Evolutionary conservation across 2,888 invertebrate species (phyloP), one percentile per base, ranked within the genome.

Genomic region (Erebia aethiops): DNA sequence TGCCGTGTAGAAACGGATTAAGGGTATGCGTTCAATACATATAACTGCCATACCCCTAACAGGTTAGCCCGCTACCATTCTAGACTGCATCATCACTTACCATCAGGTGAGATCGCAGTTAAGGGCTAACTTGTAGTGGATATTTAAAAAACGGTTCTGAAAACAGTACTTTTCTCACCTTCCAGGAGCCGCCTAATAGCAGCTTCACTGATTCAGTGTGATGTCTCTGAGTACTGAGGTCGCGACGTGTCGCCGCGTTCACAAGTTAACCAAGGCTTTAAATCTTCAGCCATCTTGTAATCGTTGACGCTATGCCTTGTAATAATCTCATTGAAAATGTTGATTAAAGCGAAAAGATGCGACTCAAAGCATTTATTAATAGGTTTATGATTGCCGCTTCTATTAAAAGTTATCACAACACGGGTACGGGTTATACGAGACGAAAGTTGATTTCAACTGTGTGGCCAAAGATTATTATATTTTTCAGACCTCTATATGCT

Each of bases 261-360:
- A 2, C 52, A 3, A 16, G 10, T 10, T 9, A 10, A 18, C 54
- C 10, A 54, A 3, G 13, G 21, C 13, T 26, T 26, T 26, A 57
- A 57, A 57, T 52, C 67, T 61, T 71, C 78, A 75, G 82, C 85
- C 82, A 82, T 82, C 71, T 81, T 81, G 80, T 75, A 77, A 78
- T 77, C 72, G 58, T 71, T 67, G 76, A 77, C 79, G 80, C 71
- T 73, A 60, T 79, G 81, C 78, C 81, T 75, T 85, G 84, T 84
- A 87, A 87, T 85, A 86, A 87, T 85, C 86, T 84, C 85, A 88
- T 88, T 88, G 85, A 87, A 86, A 85, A 87, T 85, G 86, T 87
- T 88, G 87, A 88, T 87, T 87, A 85, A 88, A 85, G 83, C 82
- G 83, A 83, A 81, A 83, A 85, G 84, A 86, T 82, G 84, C 84